These are phyloP conservation scores for Leptura quadrifasciata DNA, from an alignment of 2,888 invertebrate genomes.

Conservation along the genomic window DNA sequence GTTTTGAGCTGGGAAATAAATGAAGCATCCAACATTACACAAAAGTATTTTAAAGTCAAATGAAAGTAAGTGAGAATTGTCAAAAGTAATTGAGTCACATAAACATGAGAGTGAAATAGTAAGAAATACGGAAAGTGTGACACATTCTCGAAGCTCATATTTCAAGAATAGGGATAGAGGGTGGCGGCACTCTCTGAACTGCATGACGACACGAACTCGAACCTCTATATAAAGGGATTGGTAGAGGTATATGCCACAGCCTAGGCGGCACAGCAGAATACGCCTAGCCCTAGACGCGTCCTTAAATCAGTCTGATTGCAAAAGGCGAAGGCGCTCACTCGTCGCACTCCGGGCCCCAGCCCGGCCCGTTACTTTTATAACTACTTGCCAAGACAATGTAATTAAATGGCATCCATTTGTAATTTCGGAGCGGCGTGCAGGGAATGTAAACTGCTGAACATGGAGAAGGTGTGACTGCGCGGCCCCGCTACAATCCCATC, in stretches of 20 bases:
- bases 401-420: slow-evolving; percentile 75
- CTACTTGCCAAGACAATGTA: slow-evolving; percentile 74
- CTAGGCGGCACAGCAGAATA: slow-evolving; percentile 39
- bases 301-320: slow-evolving; percentile 70
- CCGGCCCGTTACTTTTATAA: slow-evolving; percentile 73
- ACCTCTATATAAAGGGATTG: slow-evolving; percentile 41
- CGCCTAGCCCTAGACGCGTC: slow-evolving; percentile 62
- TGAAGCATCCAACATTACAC: slow-evolving; percentile 51
- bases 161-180: slow-evolving; percentile 32
- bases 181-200: slow-evolving; percentile 31
- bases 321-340: slow-evolving; percentile 49
- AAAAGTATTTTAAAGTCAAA: slow-evolving; percentile 53
- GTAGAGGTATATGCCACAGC: slow-evolving; percentile 27
- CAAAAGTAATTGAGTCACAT: slow-evolving; percentile 63
- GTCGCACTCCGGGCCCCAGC: slow-evolving; percentile 54
- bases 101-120: slow-evolving; percentile 64
- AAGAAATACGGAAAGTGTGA: slow-evolving; percentile 54
- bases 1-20: slow-evolving; percentile 52
- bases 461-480: slow-evolving; percentile 74
- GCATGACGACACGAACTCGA: slow-evolving; percentile 36
- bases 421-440: slow-evolving; percentile 73
- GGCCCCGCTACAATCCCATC: slow-evolving; percentile 70
- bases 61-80: slow-evolving; percentile 57
- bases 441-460: slow-evolving; percentile 73
- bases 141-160: slow-evolving; percentile 44